Base-by-base conservation (phyloP, 2,888 invertebrate genomes). In the Agonopterix subpropinquella region DNA sequence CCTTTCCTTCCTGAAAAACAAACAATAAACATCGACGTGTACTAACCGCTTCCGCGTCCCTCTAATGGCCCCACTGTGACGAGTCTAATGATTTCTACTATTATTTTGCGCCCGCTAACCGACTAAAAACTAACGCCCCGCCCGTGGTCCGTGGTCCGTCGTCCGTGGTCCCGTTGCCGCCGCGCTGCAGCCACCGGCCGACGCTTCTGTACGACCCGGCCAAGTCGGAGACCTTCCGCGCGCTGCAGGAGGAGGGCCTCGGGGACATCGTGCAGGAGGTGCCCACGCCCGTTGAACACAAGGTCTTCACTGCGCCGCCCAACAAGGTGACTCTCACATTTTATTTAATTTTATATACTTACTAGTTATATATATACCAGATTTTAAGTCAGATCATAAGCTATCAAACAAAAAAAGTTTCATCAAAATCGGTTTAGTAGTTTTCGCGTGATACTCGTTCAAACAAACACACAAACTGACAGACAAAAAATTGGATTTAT, bases 191-290 rank as follows among this genome's bases (percentile, higher is more conserved):
- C 70, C 82, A 87, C 80, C 92, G 92, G 91, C 92, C 92, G 80
- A 92, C 93, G 59, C 83, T 92, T 76, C 91, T 91, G 76, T 96
- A 93, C 90, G 96, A 96, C 90, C 96, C 96, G 63, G 93, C 94
- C 77, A 93, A 94, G 89, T 96, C 96, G 74, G 96, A 96, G 82
- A 95, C 96, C 52, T 96, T 92, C 91, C 94, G 93, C 89, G 95
- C 94, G 69, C 91, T 96, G 57, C 94, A 95, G 82, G 96, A 96
- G 82, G 91, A 92, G 60, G 91, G 92, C 62, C 80, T 89, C 46
- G 93, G 92, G 56, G 92, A 91, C 72, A 77, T 82, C 48, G 87
- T 92, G 61, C 92, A 92, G 55, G 94, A 94, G 83, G 91, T 93
- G 65, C 90, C 91, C 61, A 89, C 90, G 65, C 93, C 95, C 57